Conservation (phyloP, 2,888 invertebrate genomes). For the Mermis nigrescens region DNA sequence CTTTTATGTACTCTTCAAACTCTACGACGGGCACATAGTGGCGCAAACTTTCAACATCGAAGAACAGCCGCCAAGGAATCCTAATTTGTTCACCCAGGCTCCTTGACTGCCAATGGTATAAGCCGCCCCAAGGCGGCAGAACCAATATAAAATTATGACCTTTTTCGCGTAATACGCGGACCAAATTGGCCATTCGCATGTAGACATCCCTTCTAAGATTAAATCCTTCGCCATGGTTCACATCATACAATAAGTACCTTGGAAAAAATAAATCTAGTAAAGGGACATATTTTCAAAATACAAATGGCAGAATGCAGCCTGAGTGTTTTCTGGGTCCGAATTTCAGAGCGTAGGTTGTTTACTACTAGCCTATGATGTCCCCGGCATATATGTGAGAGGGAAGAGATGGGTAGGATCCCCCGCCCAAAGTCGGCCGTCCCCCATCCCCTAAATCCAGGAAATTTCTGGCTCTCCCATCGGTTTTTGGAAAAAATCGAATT, state of each 20-base stretch:
- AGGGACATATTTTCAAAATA: conserved; percentile 46
- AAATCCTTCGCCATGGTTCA: conserved; percentile 87
- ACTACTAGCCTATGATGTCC: too few species aligned
- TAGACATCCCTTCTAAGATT: conserved; percentile 88
- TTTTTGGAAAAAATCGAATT: too few species aligned
- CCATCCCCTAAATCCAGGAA: too few species aligned
- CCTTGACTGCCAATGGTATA: conserved; percentile 67
- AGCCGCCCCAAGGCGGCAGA: conserved; percentile 70
- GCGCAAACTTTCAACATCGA: conserved; percentile 57
- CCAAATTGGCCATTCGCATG: conserved; percentile 66
- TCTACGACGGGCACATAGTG: conserved; percentile 67
- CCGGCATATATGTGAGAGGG: too few species aligned
- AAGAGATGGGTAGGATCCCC: too few species aligned
- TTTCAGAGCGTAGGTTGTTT: too few species aligned
- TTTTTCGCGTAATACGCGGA: conserved; percentile 44
- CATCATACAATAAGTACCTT: conserved; percentile 82
- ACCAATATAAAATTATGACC: conserved; percentile 40
- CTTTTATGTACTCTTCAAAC: conserved; percentile 54
- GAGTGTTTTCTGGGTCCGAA: too few species aligned
- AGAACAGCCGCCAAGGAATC: conserved; percentile 62
- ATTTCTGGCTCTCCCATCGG: too few species aligned
- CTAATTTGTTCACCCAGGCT: conserved; percentile 42
- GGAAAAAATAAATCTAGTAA: too few species aligned
- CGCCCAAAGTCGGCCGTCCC: too few species aligned
- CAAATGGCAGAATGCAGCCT: conserved; percentile 48